Conservation (phyloP, 2,113 vertebrate genomes). For the Damaliscus lunatus region DNA sequence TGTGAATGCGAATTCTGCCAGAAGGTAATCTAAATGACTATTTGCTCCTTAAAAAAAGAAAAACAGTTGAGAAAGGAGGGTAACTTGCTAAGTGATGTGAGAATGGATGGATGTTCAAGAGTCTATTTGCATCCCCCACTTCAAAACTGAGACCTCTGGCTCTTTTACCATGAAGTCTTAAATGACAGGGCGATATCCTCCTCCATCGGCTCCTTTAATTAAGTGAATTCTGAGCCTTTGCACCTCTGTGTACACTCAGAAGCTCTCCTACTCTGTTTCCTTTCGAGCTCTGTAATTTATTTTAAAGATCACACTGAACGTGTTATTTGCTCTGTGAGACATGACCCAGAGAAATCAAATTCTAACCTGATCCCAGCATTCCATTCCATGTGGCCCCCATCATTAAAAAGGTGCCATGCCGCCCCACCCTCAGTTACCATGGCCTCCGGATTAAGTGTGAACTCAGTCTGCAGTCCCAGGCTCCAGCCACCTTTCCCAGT, state of each 20-base stretch:
- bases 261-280: neutral
- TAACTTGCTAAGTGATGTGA: neutral
- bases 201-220: slow-evolving; percentile 40
- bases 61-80: neutral
- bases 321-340: slow-evolving; percentile 56
- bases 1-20: neutral
- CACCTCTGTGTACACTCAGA: slow-evolving; percentile 25
- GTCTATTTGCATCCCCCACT: neutral
- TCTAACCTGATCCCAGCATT: slow-evolving; percentile 31
- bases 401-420: neutral
- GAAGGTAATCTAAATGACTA: neutral
- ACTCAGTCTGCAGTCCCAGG: neutral
- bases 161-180: slow-evolving; percentile 11
- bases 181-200: neutral
- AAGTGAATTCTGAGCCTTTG: slow-evolving; percentile 14
- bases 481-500: neutral
- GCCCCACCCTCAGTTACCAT: too few species aligned
- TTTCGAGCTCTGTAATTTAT: slow-evolving; percentile 63
- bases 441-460: neutral
- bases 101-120: neutral
- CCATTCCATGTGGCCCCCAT: neutral
- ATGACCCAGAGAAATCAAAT: slow-evolving; percentile 44
- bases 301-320: slow-evolving; percentile 55
- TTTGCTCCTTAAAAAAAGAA: neutral
- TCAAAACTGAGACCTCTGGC: neutral